Evolutionary conservation across 2,113 vertebrate genomes (phyloP).

Genomic region (Calyptommatus sinebrachiatus): DNA sequence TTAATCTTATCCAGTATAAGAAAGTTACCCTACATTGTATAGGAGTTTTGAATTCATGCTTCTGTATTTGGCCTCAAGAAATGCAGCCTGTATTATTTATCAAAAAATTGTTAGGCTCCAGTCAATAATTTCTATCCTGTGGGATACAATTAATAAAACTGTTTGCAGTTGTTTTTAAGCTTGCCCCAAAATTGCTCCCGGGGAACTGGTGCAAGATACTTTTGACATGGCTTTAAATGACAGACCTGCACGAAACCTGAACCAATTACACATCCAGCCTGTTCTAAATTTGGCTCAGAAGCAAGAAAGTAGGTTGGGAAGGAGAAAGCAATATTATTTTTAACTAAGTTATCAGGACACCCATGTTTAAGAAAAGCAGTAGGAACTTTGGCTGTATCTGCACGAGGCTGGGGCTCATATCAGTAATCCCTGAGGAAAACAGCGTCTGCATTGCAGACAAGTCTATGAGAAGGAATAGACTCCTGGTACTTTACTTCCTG

Average conservation of each 20-base stretch:
- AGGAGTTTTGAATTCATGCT: too few relatives aligned
- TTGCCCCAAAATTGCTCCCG: neutral
- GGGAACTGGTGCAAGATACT: neutral
- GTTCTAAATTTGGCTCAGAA: neutral
- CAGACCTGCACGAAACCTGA: neutral
- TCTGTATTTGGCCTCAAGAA: neutral
- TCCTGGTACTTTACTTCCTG: too few relatives aligned
- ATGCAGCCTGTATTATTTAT: neutral
- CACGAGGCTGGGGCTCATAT: too few relatives aligned
- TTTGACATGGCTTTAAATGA: neutral
- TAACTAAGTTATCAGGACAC: neutral
- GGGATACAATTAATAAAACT: neutral
- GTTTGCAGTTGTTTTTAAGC: too few relatives aligned
- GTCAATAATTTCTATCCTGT: too few relatives aligned
- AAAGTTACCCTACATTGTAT: neutral
- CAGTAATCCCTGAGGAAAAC: too few relatives aligned
- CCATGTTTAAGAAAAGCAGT: neutral
- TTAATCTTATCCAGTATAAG: neutral
- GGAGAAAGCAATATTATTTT: neutral
- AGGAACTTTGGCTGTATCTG: neutral
- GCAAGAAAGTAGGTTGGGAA: neutral
- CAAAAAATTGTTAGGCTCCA: neutral
- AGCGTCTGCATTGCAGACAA: too few relatives aligned
- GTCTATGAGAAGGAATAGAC: too few relatives aligned
- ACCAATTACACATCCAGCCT: neutral